These are phyloP conservation scores for Scaptomyza montana DNA, from an alignment of 1,140 invertebrate species.

Conservation along the genomic window DNA sequence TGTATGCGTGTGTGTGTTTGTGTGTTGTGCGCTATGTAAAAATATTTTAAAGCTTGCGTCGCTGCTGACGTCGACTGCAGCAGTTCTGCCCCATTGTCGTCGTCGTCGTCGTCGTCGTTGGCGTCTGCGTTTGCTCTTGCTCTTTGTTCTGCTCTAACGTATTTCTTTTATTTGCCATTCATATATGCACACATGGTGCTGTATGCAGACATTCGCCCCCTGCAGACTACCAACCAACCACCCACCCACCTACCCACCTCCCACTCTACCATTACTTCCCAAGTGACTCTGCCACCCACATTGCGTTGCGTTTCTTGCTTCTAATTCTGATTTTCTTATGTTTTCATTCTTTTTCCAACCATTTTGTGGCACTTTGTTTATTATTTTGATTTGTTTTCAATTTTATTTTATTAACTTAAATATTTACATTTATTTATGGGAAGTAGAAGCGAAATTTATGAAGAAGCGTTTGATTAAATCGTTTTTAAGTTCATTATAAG, in stretches of 20 bases:
- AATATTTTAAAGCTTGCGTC: slow-evolving; percentile 79
- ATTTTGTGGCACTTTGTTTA: slow-evolving; percentile 35
- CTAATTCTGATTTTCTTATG: slow-evolving; percentile 21
- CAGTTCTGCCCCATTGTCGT: slow-evolving; percentile 12
- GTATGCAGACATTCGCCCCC: slow-evolving; percentile 7
- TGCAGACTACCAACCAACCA: too few species aligned
- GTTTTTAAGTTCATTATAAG: too few species aligned
- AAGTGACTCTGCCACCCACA: slow-evolving; percentile 52
- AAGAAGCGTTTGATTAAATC: too few species aligned
- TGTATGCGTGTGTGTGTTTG: slow-evolving; percentile 15
- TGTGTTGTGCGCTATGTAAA: slow-evolving; percentile 65
- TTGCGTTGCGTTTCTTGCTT: slow-evolving; percentile 17
- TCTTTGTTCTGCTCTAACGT: slow-evolving; percentile 67
- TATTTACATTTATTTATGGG: slow-evolving; percentile 15
- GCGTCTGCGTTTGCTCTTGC: slow-evolving; percentile 40
- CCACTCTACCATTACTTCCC: neutral
- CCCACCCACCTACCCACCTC: neutral
- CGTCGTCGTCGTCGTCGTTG: slow-evolving; percentile 41
- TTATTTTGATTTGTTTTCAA: slow-evolving; percentile 64
- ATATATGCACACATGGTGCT: slow-evolving; percentile 75
- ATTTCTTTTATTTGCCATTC: slow-evolving; percentile 74
- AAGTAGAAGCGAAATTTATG: neutral
- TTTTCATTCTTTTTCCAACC: neutral
- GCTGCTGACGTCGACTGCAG: slow-evolving; percentile 61
- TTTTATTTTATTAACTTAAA: slow-evolving; percentile 13